Evolutionary conservation across 2,888 invertebrate species (phyloP).

Genomic region (Siphlonurus alternatus): DNA sequence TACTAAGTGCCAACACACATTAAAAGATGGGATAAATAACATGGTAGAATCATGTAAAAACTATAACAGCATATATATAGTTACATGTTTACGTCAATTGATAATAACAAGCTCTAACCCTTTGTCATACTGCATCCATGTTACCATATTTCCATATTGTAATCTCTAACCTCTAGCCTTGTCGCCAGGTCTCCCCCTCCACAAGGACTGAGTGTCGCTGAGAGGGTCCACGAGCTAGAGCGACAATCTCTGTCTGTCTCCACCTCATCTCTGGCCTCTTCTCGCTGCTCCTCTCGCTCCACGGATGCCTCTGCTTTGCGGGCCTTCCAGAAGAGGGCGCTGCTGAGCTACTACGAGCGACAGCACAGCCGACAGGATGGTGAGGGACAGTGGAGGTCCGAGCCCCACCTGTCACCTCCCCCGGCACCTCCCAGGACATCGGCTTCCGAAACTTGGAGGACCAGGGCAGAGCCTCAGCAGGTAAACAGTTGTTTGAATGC

Average conservation of each 20-base stretch:
- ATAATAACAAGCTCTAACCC: no score
- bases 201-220: constrained; percentile 42
- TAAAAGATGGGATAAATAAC: no score
- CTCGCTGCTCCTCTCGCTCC: constrained; percentile 18
- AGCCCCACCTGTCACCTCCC: constrained; percentile 33
- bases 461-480: background rate
- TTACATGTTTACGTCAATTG: no score
- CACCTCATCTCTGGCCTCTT: constrained; percentile 22
- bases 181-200: constrained; percentile 20
- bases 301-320: constrained; percentile 46
- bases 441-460: constrained; percentile 16
- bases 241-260: constrained; percentile 22
- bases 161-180: no score
- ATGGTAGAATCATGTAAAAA: no score
- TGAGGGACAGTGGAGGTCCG: constrained; percentile 36
- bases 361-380: constrained; percentile 31
- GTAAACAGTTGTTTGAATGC: no score
- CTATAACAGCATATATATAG: no score
- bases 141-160: no score
- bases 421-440: constrained; percentile 16
- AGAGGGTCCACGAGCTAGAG: constrained; percentile 46
- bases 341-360: constrained; percentile 63
- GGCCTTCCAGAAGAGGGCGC: constrained; percentile 66
- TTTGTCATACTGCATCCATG: no score
- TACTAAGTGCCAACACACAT: no score